A percentile compares a stretch with the other conserved stretches of the same genome.
Conservation (phyloP, 2,113 vertebrate species). For the Eubucco bourcierii region DNA sequence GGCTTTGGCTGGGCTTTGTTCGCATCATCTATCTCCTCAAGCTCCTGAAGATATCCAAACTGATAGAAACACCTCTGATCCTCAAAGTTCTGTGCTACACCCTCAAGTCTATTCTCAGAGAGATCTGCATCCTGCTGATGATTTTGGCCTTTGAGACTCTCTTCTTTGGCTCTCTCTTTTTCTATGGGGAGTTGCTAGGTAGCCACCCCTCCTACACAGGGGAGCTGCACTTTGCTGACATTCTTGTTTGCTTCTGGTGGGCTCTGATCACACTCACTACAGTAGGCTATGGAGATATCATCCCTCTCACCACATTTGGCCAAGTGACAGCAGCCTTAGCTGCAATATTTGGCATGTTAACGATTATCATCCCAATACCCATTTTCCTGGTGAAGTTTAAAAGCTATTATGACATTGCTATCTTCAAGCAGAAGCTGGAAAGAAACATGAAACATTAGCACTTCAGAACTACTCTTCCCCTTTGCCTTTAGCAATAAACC, state of each 20-base stretch:
- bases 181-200: constrained; percentile 40
- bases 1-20: constrained; percentile 3
- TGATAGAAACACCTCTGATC: constrained; percentile 45
- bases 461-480: background rate
- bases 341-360: constrained; percentile 1
- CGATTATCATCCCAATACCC: constrained; percentile 43
- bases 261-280: constrained; percentile 57
- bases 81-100: constrained; percentile 39
- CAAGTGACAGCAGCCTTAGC: constrained; percentile 34
- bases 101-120: constrained; percentile 27
- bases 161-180: constrained; percentile 53
- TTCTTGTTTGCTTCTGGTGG: constrained; percentile 59
- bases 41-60: constrained; percentile 40
- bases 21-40: constrained; percentile 36
- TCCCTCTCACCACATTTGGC: background rate
- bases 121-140: constrained; percentile 48
- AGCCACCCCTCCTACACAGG: background rate
- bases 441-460: background rate
- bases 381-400: constrained; percentile 61
- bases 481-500: background rate
- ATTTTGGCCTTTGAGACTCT: constrained; percentile 48
- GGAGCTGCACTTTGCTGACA: background rate
- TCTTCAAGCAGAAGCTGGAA: constrained; percentile 40
- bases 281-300: constrained; percentile 36
- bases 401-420: constrained; percentile 31